Base-by-base conservation (phyloP, 2,113 vertebrate genomes). In the Lanius ludovicianus region DNA sequence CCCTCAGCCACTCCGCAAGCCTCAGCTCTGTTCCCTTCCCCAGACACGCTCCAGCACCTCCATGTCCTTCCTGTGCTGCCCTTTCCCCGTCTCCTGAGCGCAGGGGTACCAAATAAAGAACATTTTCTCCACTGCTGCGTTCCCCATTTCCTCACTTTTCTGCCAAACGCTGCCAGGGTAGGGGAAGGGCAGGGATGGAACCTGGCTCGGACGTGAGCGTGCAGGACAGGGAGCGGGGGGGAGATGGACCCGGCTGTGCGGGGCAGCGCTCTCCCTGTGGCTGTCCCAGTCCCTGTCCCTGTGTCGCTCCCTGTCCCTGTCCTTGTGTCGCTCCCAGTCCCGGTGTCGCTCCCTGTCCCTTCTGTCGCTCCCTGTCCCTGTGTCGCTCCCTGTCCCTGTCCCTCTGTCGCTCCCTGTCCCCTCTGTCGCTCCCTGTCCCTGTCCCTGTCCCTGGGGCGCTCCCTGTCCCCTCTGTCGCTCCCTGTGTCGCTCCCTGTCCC, bases 21-120 rank as follows among this genome's bases (percentile, higher is more conserved):
- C n/a, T n/a, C n/a, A n/a, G n/a, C 67, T 53, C 31, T 2, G 0
- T 56, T 47, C 59, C n/a, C 10, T 65, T 0, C 35, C 20, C 3
- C 11, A 30, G 13, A 41, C 42, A 30, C 1, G 0, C 50, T 42
- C 44, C 71, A 57, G 0, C 42, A 9, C 20, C 35, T 67, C 31
- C 8, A 0, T 3, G 6, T 15, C n/a, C 30, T 7, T 31, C 47
- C 27, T 6, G 7, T 46, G 57, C 47, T 33, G 49, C 11, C 7
- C 69, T 21, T 75, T 25, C 15, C 30, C 42, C 60, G 42, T 31
- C 37, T 14, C 16, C 70, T 21, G 37, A 18, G 37, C 9, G 2
- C 42, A 8, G 20, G 0, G 30, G 16, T 24, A 11, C 44, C 44
- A 9, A 68, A 68, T 68, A 44, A 44, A 59, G 22, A 52, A 37